These are phyloP conservation scores for Iguana delicatissima DNA, from an alignment of 2,797 vertebrate genomes.

Conservation along the genomic window DNA sequence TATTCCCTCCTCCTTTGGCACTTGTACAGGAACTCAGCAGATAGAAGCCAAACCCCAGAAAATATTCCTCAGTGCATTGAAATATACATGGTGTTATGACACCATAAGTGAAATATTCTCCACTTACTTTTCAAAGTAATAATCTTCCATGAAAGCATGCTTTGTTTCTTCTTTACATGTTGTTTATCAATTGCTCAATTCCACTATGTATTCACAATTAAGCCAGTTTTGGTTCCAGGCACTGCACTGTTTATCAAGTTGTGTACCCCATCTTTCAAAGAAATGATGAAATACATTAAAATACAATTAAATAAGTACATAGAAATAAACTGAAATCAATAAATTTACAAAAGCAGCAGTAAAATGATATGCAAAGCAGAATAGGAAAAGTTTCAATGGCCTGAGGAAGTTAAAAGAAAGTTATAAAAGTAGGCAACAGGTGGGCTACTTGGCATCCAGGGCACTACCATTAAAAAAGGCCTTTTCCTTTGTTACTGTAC, in stretches of 20 bases:
- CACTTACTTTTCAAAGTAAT: neutral
- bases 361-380: too few species aligned
- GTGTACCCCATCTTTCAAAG: neutral
- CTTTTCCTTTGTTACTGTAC: too few species aligned
- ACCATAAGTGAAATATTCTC: neutral
- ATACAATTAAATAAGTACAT: too few species aligned
- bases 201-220: neutral
- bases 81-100: neutral
- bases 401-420: neutral
- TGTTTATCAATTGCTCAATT: neutral
- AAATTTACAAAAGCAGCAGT: too few species aligned
- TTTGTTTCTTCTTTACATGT: neutral
- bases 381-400: neutral
- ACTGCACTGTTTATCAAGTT: neutral
- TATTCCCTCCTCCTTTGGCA: neutral
- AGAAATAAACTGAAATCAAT: too few species aligned
- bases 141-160: neutral
- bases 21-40: neutral
- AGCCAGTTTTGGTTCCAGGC: neutral
- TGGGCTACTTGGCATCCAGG: neutral
- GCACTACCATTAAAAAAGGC: neutral
- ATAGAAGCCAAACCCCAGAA: neutral
- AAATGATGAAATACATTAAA: too few species aligned
- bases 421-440: neutral
- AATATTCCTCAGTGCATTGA: neutral